Conservation (phyloP, 2,888 invertebrate species). For the Clusia tigrina region DNA sequence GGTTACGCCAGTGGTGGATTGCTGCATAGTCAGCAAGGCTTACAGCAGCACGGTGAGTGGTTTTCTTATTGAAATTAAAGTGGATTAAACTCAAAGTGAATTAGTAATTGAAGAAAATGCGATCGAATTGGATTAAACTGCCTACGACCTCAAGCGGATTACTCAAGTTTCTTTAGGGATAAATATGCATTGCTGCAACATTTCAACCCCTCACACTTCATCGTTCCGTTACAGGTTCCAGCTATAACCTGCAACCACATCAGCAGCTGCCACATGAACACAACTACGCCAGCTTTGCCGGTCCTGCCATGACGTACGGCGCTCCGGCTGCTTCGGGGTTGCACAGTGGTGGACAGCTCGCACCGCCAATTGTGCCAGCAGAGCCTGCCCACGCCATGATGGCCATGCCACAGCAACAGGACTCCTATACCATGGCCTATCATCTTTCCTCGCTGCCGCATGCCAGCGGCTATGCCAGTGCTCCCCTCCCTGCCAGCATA, state of each 20-base stretch:
- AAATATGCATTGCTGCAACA: too few species aligned
- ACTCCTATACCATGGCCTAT: constrained; percentile 58
- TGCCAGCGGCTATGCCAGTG: constrained; percentile 51
- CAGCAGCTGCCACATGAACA: constrained; percentile 54
- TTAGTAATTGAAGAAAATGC: background rate
- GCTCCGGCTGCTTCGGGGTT: constrained; percentile 27
- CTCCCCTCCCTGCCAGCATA: constrained; percentile 48
- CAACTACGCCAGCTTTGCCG: constrained; percentile 45
- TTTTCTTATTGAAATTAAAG: background rate
- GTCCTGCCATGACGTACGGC: constrained; percentile 38
- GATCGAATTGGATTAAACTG: background rate
- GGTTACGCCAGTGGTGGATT: constrained; percentile 59
- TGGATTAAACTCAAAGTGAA: background rate
- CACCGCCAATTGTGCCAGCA: constrained; percentile 36
- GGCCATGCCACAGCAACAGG: constrained; percentile 39
- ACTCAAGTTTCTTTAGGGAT: background rate
- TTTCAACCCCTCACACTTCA: too few species aligned
- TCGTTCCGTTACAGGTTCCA: background rate
- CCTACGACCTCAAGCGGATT: background rate
- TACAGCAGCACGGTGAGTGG: constrained; percentile 64
- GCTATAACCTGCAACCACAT: constrained; percentile 44
- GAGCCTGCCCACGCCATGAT: constrained; percentile 13
- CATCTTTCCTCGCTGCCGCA: constrained; percentile 47
- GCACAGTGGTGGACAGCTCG: background rate
- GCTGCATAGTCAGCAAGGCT: constrained; percentile 63